Evolutionary conservation across 2,113 vertebrate genomes (phyloP), one percentile per base, ranked within the genome.

Genomic region (Pteronura brasiliensis): DNA sequence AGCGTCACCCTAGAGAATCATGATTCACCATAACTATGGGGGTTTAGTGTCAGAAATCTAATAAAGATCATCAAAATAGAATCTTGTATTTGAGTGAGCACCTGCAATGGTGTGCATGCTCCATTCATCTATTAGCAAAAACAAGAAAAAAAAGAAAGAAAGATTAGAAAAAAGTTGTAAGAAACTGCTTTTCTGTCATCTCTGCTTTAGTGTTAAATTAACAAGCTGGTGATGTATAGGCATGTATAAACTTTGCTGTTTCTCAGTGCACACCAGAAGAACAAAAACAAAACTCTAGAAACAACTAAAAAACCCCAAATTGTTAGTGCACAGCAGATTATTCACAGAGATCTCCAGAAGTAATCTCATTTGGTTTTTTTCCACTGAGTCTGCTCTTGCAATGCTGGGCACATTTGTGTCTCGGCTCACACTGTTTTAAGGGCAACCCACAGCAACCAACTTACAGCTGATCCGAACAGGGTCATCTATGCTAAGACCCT

Each of bases 31-130:
- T 20, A 8, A 27, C 23, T 96, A 12, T 82, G 36, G 20, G 27
- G 0, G 71, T 96, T 98, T 96, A 47, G 65, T 3, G 1, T 88
- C 92, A 85, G 34, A 81, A 83, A 97, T 47, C 2, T 86, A 89
- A 81, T 85, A 97, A 97, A 39, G n/a, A 95, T 65, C 29, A 91
- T 59, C 92, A 82, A 57, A 77, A 6, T 76, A 52, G 65, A 93
- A 93, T 91, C 34, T 49, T 80, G 15, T 25, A 9, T 74, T 82
- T 95, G 44, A 97, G 63, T 93, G n/a, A 76, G 36, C 72, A 69
- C 57, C 20, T 69, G 61, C 87, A 88, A 63, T 4, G 0, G 0
- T 79, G 18, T 83, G 82, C 29, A 57, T 59, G 42, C 34, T 91
- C 52, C n/a, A 17, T 86, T 93, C 49, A 69, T 89, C 23, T 79